These are phyloP conservation scores for Phainopepla nitens DNA, from an alignment of 2,113 vertebrate species.

Conservation along the genomic window DNA sequence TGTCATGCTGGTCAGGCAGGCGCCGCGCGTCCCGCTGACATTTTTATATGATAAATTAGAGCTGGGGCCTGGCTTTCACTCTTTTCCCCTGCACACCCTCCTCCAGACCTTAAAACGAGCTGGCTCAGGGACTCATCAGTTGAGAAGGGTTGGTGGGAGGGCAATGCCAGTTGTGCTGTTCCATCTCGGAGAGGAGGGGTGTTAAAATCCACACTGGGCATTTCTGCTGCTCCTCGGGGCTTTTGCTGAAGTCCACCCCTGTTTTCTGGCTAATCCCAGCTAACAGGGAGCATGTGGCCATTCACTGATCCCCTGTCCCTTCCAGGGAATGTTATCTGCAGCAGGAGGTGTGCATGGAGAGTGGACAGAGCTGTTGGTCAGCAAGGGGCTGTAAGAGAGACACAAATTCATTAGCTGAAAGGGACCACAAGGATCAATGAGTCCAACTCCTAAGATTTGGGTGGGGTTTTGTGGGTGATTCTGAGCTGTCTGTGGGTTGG, in stretches of 20 bases:
- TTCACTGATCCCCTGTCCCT: not conserved
- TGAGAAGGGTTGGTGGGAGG: not conserved
- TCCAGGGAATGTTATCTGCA: not conserved
- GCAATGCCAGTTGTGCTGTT: fast-evolving
- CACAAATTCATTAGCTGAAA: not conserved
- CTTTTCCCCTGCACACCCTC: not conserved
- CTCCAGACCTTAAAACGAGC: not conserved
- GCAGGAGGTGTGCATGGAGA: not conserved
- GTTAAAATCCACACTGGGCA: not conserved
- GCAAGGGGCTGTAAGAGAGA: not conserved
- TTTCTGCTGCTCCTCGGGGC: not conserved
- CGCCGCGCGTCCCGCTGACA: not conserved
- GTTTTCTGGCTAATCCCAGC: not conserved
- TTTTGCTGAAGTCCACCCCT: not conserved
- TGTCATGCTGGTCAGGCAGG: constrained; percentile 23
- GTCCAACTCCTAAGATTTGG: not conserved
- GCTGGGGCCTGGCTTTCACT: not conserved
- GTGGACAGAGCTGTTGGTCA: not conserved
- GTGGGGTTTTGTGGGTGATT: not conserved
- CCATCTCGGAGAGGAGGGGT: not conserved
- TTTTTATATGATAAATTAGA: constrained; percentile 48
- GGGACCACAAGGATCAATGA: not conserved
- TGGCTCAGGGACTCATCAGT: not conserved
- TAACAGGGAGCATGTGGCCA: not conserved
- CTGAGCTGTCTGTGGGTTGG: not conserved